Evolutionary conservation across 2,113 vertebrate genomes (phyloP), one percentile per base, ranked within the genome.

Genomic region (Crypturellus undulatus): DNA sequence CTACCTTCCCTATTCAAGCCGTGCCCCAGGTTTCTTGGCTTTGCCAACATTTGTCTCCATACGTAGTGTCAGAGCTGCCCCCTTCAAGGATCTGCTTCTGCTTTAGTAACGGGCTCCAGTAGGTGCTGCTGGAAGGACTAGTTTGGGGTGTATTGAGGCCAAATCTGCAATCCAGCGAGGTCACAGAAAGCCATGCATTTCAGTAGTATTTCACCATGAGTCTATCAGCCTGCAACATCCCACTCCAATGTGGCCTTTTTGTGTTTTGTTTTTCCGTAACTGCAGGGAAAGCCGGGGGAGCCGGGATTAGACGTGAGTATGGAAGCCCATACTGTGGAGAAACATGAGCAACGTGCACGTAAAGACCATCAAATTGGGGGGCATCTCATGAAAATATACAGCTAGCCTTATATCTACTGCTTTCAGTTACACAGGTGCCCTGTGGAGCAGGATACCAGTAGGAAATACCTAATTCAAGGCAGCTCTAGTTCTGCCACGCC

Each of bases 221-320:
- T 42, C 30, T 54, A 0, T 0, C 17, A 68, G 38, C 34, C 84
- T 79, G 36, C 4, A 14, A 56, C 4, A 25, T 20, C 43, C 63
- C 69, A 43, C 38, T 78, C 83, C 32, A 58, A 22, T 6, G 8
- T 1, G 30, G 5, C 63, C n/a, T 22, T 86, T 25, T 52, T 71
- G 59, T 43, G 6, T 49, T 89, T 38, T 56, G 15, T 56, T 30
- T 56, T 79, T 96, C 77, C 96, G 54, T 86, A 43, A 88, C 88
- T 59, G 76, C 96, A 99, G 99, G 99, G 99, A 80, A 98, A 98
- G 96, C 97, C 98, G 0, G 99, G 99, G 18, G 99, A 99, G 95
- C 98, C 99, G 65, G 99, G 99, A 97, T 91, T 99, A 80, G 99
- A 99, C 92, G 99, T 99, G 96, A 99, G 99, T 99, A 97, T 81